Conservation (phyloP, 1,140 invertebrate genomes). For the Papilio aristodemus region DNA sequence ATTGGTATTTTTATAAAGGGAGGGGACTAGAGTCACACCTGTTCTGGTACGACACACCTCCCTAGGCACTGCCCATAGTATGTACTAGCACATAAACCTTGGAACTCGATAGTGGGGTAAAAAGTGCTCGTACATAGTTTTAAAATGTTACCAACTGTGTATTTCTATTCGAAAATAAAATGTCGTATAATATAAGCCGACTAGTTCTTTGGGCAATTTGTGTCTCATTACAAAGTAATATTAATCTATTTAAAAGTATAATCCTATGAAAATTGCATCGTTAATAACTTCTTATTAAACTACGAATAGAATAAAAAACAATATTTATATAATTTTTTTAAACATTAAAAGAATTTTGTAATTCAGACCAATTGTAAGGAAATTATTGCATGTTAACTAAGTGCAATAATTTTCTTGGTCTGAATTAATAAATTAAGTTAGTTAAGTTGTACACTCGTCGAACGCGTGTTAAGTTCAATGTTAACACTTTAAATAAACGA, state of each 20-base stretch:
- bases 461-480: neutral
- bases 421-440: neutral
- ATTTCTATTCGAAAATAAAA: conserved; percentile 35
- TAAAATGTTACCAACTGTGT: conserved; percentile 36
- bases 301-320: neutral
- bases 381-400: neutral
- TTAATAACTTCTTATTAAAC: conserved; percentile 18
- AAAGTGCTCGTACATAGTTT: conserved; percentile 24
- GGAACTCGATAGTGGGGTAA: conserved; percentile 27
- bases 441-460: neutral
- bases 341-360: neutral
- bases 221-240: conserved; percentile 31
- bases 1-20: conserved; percentile 47
- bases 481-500: neutral
- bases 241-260: conserved; percentile 20
- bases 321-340: neutral
- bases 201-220: conserved; percentile 18
- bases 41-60: conserved; percentile 46
- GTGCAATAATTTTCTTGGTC: too few relatives aligned
- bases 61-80: conserved; percentile 34
- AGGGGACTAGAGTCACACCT: conserved; percentile 37
- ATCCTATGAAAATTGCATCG: neutral
- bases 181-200: conserved; percentile 3
- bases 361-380: too few relatives aligned
- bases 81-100: conserved; percentile 28